Evolutionary conservation across 2,888 invertebrate genomes (phyloP).

Genomic region (Himalopsyche japonica): DNA sequence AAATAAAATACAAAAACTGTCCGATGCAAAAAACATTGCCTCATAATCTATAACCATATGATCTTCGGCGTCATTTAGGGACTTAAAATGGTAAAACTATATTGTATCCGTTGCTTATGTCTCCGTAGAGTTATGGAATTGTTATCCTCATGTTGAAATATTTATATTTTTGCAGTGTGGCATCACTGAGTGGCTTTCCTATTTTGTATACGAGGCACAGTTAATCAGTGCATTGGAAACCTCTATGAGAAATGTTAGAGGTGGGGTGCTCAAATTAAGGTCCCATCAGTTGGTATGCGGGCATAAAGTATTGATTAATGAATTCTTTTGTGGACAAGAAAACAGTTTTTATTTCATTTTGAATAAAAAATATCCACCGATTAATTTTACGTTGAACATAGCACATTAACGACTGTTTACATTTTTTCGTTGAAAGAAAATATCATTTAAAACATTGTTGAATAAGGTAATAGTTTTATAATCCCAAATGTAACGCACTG

Average conservation of each 20-base stretch:
- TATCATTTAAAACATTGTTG: too few species aligned
- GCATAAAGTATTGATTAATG: background rate
- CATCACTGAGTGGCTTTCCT: background rate
- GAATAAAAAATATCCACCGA: too few species aligned
- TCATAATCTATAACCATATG: background rate
- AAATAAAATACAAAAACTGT: too few species aligned
- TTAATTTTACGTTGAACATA: too few species aligned
- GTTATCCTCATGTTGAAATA: background rate
- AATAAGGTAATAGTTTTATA: too few species aligned
- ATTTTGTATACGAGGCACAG: background rate
- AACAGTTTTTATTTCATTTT: too few species aligned
- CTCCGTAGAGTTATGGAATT: background rate
- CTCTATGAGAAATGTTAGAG: background rate
- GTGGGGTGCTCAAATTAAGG: background rate
- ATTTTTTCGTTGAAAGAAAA: too few species aligned
- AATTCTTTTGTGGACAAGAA: too few species aligned
- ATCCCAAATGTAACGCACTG: too few species aligned
- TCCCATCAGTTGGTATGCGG: background rate
- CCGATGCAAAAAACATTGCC: background rate
- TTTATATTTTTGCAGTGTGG: background rate
- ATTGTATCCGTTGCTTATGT: too few species aligned
- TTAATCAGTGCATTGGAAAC: background rate
- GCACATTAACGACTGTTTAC: too few species aligned
- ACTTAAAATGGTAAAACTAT: background rate
- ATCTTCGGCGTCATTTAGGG: background rate